These are phyloP conservation scores for Myripristis murdjan DNA, from an alignment of 2,797 vertebrate genomes.

Conservation along the genomic window DNA sequence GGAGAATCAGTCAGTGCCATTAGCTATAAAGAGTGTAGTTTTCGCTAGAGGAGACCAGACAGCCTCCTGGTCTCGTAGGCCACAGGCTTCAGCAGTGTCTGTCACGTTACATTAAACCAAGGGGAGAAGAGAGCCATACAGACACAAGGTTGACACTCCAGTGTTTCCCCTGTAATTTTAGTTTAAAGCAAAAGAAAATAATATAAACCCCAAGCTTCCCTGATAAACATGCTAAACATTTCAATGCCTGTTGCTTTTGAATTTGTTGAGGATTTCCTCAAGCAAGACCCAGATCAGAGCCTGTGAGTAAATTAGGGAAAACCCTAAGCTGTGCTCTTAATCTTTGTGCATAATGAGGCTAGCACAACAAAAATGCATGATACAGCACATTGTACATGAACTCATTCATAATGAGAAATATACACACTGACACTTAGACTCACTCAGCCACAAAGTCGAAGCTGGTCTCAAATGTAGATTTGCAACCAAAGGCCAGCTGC, in stretches of 20 bases:
- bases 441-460: background rate
- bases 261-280: background rate
- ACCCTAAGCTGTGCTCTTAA: background rate
- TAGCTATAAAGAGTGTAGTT: slow-evolving; percentile 16
- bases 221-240: slow-evolving; percentile 26
- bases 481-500: too few relatives aligned
- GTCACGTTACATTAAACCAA: slow-evolving; percentile 42
- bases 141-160: slow-evolving; percentile 21
- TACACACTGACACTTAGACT: background rate
- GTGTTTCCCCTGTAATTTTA: slow-evolving; percentile 29
- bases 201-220: slow-evolving; percentile 15
- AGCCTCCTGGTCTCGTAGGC: slow-evolving; percentile 19
- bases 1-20: slow-evolving; percentile 15
- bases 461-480: background rate
- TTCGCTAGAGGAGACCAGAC: slow-evolving; percentile 6
- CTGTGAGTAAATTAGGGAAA: too few relatives aligned
- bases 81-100: slow-evolving; percentile 28
- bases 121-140: slow-evolving; percentile 24
- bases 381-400: background rate
- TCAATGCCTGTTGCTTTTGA: slow-evolving; percentile 4
- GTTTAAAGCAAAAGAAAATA: slow-evolving; percentile 31
- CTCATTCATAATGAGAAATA: background rate
- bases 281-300: background rate
- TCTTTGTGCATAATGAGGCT: background rate
- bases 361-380: background rate